Evolutionary conservation across 1,140 invertebrate genomes (phyloP).

Genomic region (Eueides isabella): DNA sequence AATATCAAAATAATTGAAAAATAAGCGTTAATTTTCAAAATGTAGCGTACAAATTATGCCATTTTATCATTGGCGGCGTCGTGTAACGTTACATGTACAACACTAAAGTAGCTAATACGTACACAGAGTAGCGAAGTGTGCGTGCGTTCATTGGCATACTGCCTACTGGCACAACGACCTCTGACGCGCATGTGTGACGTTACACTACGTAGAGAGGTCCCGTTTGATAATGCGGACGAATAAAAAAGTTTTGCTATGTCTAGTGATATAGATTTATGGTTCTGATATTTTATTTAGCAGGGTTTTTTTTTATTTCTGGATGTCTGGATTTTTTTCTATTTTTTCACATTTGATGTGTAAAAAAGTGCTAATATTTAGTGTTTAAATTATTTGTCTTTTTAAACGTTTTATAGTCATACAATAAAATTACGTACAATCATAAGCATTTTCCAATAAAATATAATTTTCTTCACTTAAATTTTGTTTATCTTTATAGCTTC

Average conservation of each 20-base stretch:
- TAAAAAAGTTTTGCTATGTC: constrained; percentile 41
- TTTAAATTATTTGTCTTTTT: no score
- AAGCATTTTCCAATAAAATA: no score
- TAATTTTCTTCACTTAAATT: no score
- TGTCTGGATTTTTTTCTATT: neutral
- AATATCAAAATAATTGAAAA: constrained; percentile 86
- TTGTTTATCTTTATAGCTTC: no score
- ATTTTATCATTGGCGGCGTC: neutral
- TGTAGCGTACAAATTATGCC: neutral
- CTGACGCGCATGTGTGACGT: constrained; percentile 67
- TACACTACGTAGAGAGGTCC: constrained; percentile 62
- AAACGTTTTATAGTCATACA: no score
- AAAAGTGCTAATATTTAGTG: no score
- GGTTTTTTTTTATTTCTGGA: neutral
- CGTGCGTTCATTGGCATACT: constrained; percentile 73
- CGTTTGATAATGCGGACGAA: constrained; percentile 60
- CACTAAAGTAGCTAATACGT: constrained; percentile 39
- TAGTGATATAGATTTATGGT: neutral
- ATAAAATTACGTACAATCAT: no score
- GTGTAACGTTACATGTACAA: constrained; percentile 4
- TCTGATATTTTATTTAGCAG: neutral
- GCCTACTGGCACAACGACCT: constrained; percentile 79
- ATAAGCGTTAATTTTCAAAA: neutral
- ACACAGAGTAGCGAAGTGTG: constrained; percentile 48
- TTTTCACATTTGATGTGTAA: no score